Evolutionary conservation across 2,888 invertebrate species (phyloP), one percentile per base, ranked within the genome.

Genomic region (Beris morrisii): DNA sequence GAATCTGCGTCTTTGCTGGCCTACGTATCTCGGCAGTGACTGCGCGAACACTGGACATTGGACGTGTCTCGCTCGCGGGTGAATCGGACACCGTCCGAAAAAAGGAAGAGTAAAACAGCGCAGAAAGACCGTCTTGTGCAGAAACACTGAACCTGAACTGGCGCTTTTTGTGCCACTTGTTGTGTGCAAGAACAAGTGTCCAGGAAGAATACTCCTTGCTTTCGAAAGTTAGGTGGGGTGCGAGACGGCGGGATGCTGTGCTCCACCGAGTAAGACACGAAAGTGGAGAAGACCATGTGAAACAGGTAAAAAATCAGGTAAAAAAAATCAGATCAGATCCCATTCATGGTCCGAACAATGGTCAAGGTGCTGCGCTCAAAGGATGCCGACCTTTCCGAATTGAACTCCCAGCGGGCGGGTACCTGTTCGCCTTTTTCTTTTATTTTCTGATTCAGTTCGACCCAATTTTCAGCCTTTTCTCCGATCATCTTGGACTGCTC

Each of bases 121-220:
- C 64, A 64, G 53, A 64, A 48, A 64, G 53, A 30, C 54, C 44
- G 45, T 45, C 64, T 54, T 38, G 43, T 52, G 44, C 43, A 54
- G 45, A 45, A 64, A 64, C 32, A 55, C 54, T 38, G 64, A 22
- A 22, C 22, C 13, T n/a, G 55, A 50, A 43, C 52, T 59, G 67
- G 68, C 61, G 65, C 68, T 68, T 68, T 65, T 65, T 63, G 57
- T 68, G 56, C 63, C 68, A 68, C 65, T 68, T 65, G 65, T 68
- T 65, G 61, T 65, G 68, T 68, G 68, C 56, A 68, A 68, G 46
- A 68, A 68, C 68, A 65, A 68, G 68, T 68, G 68, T 68, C 65
- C 65, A 56, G 61, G 57, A 54, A 68, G 63, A 65, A 63, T 65
- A 56, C 64, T 64, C 64, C 43, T 64, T 54, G 52, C 53, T 45